Base-by-base conservation (phyloP, 2,113 vertebrate species). In the Lanius ludovicianus region DNA sequence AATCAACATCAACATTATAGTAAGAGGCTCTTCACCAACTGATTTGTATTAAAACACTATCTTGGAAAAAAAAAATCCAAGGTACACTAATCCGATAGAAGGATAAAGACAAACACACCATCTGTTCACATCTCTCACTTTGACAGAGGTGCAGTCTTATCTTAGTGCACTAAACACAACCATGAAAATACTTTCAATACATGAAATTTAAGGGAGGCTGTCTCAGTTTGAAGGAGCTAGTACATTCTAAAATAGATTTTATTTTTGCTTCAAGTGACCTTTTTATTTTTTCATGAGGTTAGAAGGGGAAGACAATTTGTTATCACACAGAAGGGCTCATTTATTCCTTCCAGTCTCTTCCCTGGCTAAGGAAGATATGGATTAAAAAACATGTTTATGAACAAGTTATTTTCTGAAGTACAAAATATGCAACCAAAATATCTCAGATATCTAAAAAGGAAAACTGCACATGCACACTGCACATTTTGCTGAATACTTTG, bases 11-110 rank as follows among this genome's bases (percentile, higher is more conserved):
- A 97, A 64, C 64, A 76, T 96, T 83, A 78, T 89, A 92, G 93
- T 96, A 97, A 96, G 97, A 97, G 91, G 95, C 96, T 97, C 97
- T 97, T 96, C 94, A 96, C 93, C 94, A 96, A 96, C 96, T 80
- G 88, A 96, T 96, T 95, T 95, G 93, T 96, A 97, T 97, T 97
- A 97, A 97, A 97, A 97, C 96, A 95, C 95, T 96, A 86, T 95
- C 95, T 97, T 95, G 86, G 96, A 87, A 94, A 95, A 89, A 42
- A 42, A 89, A 95, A 87, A 95, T 89, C 96, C 96, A 96, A 97
- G 84, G 96, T 95, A 96, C 90, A 77, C 82, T 97, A 98, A 98
- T 96, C 97, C 92, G 94, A 97, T 95, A 95, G 96, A 97, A 96
- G 97, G 97, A 97, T 97, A 96, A 97, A 96, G 95, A 91, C 90